Evolutionary conservation across 2,113 vertebrate species (phyloP), one percentile per base, ranked within the genome.

Genomic region (Acanthochromis polyacanthus): DNA sequence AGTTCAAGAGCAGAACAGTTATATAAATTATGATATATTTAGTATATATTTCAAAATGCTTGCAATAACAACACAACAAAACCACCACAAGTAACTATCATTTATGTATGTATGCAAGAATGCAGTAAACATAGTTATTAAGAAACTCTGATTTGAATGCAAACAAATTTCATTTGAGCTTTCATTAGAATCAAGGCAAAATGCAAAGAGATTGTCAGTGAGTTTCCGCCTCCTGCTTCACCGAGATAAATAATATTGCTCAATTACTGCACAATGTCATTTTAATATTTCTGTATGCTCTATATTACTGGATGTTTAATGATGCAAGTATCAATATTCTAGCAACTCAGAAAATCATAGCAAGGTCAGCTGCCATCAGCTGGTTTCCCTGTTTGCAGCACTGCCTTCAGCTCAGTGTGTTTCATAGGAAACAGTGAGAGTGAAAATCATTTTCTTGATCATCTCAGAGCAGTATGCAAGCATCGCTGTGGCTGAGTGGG

Each of bases 401-500:
- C 19, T 77, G 73, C 51, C 36, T 65, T 25, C 23, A 52, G 69
- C 48, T 74, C 46, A 78, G 43, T 82, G 71, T 55, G 40, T 74
- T 76, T 82, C 52, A 76, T 11, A 32, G 59, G 9, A 60, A n/a
- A 77, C 64, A 45, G 64, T 52, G 38, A 63, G 51, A 64, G 56
- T 50, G 9, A 80, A 56, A 73, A 77, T 87, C 8, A 61, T 85
- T 83, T 74, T 40, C 67, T 43, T 28, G 63, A 83, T 87, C 63
- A 71, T 74, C 78, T 86, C 63, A 63, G 25, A 75, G 76, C 68
- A 74, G 74, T 78, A 69, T 77, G 16, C 23, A 68, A 60, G 46
- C 43, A 59, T 65, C 25, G 45, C 36, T 20, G 23, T 17, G n/a
- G 67, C 57, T 72, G 71, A 85, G 30, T 62, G 71, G 66, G 76